Evolutionary conservation across 2,113 vertebrate genomes (phyloP).

Genomic region (rabbit (Oryctolagus cuniculus)): mOryCun1.1 NC_091440.1:75748001-75748500

Average conservation of each 20-base stretch:
- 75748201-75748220: not conserved
- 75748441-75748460: conserved; percentile 8
- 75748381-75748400: not conserved
- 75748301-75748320: not conserved
- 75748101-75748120: no score
- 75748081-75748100: no score
- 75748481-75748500: not conserved
- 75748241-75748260: not conserved
- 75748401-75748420: not conserved
- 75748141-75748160: no score
- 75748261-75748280: not conserved
- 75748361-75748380: not conserved
- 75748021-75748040: no score
- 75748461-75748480: not conserved
- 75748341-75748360: not conserved
- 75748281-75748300: not conserved
- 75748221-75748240: not conserved
- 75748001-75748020: no score
- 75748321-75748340: not conserved
- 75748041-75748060: no score
- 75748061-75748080: no score
- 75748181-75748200: no score
- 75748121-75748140: no score
- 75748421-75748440: not conserved
- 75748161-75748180: no score